These are phyloP conservation scores for Pangasius djambal DNA, from an alignment of 2,797 vertebrate species.

Conservation along the genomic window DNA sequence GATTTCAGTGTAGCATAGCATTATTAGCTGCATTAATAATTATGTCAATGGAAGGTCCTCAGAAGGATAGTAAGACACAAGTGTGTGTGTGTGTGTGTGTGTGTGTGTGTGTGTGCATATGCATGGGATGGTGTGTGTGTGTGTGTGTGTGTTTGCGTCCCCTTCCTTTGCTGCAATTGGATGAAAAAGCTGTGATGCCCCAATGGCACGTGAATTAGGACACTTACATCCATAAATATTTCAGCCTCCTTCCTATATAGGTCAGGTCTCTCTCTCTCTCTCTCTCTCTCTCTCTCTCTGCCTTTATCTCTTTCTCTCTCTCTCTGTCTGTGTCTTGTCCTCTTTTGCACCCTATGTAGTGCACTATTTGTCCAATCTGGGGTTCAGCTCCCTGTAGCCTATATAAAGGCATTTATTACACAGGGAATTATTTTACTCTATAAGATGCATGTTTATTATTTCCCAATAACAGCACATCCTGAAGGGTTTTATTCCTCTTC, in stretches of 20 bases:
- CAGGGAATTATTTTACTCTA: background rate
- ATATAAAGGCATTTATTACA: background rate
- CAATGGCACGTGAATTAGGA: slow-evolving; percentile 83
- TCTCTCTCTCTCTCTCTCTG: slow-evolving; percentile 28
- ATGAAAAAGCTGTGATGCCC: slow-evolving; percentile 71
- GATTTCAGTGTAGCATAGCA: background rate
- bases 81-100: slow-evolving; percentile 36
- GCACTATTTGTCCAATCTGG: slow-evolving; percentile 19
- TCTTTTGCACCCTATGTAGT: slow-evolving; percentile 25
- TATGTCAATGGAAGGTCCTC: background rate
- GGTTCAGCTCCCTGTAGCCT: background rate
- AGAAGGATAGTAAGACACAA: background rate
- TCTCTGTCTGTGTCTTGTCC: slow-evolving; percentile 38
- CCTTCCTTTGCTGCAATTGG: slow-evolving; percentile 70
- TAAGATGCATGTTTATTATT: background rate
- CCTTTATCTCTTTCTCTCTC: slow-evolving; percentile 38
- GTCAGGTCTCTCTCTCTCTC: slow-evolving; percentile 71
- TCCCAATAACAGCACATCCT: background rate
- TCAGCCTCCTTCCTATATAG: slow-evolving; percentile 82
- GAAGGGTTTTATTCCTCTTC: background rate
- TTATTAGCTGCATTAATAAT: background rate
- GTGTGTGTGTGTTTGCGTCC: slow-evolving; percentile 44
- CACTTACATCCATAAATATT: slow-evolving; percentile 85
- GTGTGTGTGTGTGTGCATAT: slow-evolving; percentile 21
- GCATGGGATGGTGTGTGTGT: background rate